Conservation (phyloP, 2,888 invertebrate genomes). For the Pterostichus madidus region DNA sequence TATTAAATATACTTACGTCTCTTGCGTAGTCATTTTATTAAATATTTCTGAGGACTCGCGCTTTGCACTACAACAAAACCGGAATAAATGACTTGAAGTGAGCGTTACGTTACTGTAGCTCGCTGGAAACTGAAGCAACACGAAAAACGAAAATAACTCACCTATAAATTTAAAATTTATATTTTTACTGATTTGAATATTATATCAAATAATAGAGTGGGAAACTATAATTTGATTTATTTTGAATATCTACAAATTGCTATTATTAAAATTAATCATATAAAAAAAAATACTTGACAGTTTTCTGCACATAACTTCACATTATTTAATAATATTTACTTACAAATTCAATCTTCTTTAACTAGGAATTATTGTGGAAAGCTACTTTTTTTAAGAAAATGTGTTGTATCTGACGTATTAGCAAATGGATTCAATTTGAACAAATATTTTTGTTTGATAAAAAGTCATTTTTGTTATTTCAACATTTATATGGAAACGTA, state of each 20-base stretch:
- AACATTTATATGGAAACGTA: conserved; percentile 1
- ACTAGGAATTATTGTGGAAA: not conserved
- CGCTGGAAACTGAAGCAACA: not conserved
- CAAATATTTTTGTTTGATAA: conserved; percentile 6
- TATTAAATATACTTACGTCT: conserved; percentile 59
- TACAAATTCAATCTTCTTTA: conserved; percentile 11
- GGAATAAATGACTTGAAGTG: conserved; percentile 67
- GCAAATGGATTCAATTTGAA: not conserved
- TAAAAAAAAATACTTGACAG: no score
- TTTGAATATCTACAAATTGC: conserved; percentile 1
- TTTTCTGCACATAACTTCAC: conserved; percentile 17
- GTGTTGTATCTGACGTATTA: not conserved
- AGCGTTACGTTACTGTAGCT: conserved; percentile 23
- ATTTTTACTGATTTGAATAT: not conserved
- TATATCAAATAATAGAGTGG: not conserved
- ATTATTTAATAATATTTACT: conserved; percentile 21
- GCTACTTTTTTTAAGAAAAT: not conserved
- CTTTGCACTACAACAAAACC: conserved; percentile 67
- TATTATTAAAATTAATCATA: not conserved
- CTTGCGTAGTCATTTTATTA: conserved; percentile 65
- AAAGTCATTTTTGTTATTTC: conserved; percentile 20
- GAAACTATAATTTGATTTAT: not conserved
- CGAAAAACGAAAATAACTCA: not conserved
- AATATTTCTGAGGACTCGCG: conserved; percentile 50
- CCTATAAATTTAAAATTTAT: conserved; percentile 3